Conservation (phyloP, 2,113 vertebrate genomes). For the Platanista minor region DNA sequence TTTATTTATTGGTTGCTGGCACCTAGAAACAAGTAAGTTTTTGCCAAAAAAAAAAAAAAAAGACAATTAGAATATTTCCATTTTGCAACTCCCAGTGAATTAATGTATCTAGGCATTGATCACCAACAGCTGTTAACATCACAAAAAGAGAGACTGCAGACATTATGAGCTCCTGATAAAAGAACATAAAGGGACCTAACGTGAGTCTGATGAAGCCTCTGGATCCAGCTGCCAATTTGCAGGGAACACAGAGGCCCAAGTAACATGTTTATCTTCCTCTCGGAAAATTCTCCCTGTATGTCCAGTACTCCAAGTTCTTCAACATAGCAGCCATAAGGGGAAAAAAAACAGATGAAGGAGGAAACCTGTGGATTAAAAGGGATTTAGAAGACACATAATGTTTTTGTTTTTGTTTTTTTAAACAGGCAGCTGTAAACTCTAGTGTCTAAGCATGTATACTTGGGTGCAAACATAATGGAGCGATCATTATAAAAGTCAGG, state of each 20-base stretch:
- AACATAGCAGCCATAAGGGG: not conserved
- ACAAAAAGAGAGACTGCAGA: not conserved
- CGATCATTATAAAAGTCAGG: not conserved
- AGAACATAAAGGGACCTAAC: not conserved
- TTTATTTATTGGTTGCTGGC: not conserved
- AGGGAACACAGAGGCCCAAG: not conserved
- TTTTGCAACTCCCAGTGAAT: not conserved
- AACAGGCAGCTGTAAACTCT: not conserved
- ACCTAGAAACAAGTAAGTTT: not conserved
- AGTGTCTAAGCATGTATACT: not conserved
- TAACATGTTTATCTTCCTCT: not conserved
- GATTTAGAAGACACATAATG: not conserved
- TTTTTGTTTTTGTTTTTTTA: not conserved
- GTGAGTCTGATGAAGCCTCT: not conserved
- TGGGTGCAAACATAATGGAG: not conserved
- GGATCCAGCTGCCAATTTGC: not conserved
- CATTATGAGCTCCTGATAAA: not conserved
- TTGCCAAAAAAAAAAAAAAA: conserved; percentile 9
- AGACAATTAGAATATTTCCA: not conserved
- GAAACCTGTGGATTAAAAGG: not conserved
- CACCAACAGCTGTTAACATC: not conserved
- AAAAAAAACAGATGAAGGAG: not conserved
- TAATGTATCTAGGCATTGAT: not conserved
- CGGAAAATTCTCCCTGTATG: not conserved
- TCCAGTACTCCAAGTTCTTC: not conserved